Base-by-base conservation (phyloP, 2,888 invertebrate genomes). In the Xylophagus ater region DNA sequence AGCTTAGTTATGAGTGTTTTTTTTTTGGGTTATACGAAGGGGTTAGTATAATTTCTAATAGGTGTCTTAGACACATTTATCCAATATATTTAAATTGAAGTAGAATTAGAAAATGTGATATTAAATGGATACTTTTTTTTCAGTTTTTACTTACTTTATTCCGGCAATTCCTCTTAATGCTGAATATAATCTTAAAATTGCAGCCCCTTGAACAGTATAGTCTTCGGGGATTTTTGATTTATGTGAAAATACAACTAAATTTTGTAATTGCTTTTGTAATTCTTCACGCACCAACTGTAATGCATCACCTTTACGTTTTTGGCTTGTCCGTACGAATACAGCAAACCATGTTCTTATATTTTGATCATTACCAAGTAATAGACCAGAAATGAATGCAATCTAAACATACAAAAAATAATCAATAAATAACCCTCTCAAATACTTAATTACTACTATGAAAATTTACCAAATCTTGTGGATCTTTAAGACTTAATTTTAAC, bases 271-370 rank as follows among this genome's bases (percentile, higher is more conserved):
- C 36, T 74, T 73, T 2, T 85, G 63, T 29, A 90, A 64, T 56
- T 89, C 85, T 46, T 84, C 81, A 17, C 93, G 70, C 39, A 92
- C 62, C 28, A 62, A 32, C 40, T 58, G 58, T n/a, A 65, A 42
- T 0, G 63, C 62, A 35, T 86, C 85, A 13, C 83, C 80, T 61
- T 85, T 86, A 14, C 82, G 72, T 55, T 71, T 65, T 33, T 65
- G 64, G 35, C 62, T 63, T 50, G 83, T 85, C 41, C 92, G 76
- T 32, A 94, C 77, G 56, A 89, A 94, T 54, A 85, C 74, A 2
- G 90, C 88, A 62, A 94, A 90, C 94, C 94, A 96, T 38, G 81
- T 82, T 53, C 93, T 72, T 3, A 88, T 81, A 47, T 81, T 78
- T 57, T 86, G 85, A 63, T 94, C 93, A 54, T 84, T 88, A 12